Conservation (phyloP, 2,797 vertebrate species). For the Tarsius wallacei region DNA sequence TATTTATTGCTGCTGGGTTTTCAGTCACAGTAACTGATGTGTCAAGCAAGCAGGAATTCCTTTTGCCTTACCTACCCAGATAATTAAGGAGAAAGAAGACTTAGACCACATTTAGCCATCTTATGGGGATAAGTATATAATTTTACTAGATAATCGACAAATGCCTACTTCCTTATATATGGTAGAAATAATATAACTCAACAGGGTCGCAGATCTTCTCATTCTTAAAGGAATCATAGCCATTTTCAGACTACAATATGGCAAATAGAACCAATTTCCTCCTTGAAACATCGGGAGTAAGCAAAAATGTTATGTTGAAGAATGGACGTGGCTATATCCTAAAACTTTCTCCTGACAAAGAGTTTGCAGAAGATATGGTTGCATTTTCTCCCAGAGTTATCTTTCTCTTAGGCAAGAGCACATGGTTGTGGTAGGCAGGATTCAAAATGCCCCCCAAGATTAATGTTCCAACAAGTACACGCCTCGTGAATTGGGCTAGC, state of each 20-base stretch:
- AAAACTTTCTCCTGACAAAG: neutral
- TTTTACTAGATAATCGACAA: constrained; percentile 35
- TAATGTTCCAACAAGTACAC: neutral
- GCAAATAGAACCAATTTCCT: neutral
- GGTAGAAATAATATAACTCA: constrained; percentile 32
- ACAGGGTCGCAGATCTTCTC: neutral
- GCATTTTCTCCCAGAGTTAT: neutral
- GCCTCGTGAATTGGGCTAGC: neutral
- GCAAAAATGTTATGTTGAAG: neutral
- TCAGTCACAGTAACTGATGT: constrained; percentile 38
- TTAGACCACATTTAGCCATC: constrained; percentile 15
- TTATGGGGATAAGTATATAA: neutral
- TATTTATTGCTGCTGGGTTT: constrained; percentile 53
- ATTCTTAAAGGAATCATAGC: constrained; percentile 24
- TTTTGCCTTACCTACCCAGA: constrained; percentile 40
- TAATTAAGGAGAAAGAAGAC: constrained; percentile 64
- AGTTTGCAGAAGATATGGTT: neutral
- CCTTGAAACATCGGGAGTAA: neutral
- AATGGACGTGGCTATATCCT: neutral
- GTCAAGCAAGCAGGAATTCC: constrained; percentile 62
- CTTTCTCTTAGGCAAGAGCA: neutral
- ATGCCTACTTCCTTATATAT: constrained; percentile 35
- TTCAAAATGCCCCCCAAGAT: neutral
- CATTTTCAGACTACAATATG: neutral
- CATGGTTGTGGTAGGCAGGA: neutral